phyloP scores from a whole-genome alignment of 2,797 vertebrate genomes.

The Novumbra hubbsi region DNA sequence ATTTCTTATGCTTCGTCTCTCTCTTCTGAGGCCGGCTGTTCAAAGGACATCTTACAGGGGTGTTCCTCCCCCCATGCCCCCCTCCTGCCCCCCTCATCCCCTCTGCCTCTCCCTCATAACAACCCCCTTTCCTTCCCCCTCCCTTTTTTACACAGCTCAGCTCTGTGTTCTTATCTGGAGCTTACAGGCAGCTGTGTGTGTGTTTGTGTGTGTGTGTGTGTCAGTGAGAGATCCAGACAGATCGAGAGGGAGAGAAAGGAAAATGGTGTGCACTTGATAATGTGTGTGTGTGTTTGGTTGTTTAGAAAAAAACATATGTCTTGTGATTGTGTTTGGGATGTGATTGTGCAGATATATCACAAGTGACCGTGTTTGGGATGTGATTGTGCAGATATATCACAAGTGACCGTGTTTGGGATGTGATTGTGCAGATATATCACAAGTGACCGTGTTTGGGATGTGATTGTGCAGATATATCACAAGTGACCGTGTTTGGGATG shows the following conservation, averaged over 20 bases:
- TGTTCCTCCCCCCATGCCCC: neutral
- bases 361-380: conserved; percentile 20
- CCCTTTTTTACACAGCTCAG: conserved; percentile 34
- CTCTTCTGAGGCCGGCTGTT: conserved; percentile 46
- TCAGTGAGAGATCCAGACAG: too few species aligned
- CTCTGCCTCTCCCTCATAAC: too few species aligned
- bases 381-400: too few species aligned
- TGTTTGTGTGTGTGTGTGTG: conserved; percentile 24
- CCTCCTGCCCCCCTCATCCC: too few species aligned
- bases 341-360: neutral
- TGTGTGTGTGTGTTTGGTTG: conserved; percentile 18
- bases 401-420: conserved; percentile 24
- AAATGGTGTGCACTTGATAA: too few species aligned
- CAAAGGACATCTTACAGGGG: conserved; percentile 66
- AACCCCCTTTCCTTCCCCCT: conserved; percentile 16
- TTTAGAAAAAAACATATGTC: neutral
- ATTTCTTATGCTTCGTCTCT: conserved; percentile 15
- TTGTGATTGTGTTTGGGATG: conserved; percentile 9
- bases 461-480: neutral
- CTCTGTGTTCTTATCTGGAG: conserved; percentile 67
- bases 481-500: conserved; percentile 20
- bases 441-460: conserved; percentile 10
- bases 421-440: too few species aligned
- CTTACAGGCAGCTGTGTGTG: conserved; percentile 67
- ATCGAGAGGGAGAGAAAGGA: too few species aligned